Conservation (phyloP, 35 echinoderm and acorn worm genomes). For the Stichopus chloronotus region DNA sequence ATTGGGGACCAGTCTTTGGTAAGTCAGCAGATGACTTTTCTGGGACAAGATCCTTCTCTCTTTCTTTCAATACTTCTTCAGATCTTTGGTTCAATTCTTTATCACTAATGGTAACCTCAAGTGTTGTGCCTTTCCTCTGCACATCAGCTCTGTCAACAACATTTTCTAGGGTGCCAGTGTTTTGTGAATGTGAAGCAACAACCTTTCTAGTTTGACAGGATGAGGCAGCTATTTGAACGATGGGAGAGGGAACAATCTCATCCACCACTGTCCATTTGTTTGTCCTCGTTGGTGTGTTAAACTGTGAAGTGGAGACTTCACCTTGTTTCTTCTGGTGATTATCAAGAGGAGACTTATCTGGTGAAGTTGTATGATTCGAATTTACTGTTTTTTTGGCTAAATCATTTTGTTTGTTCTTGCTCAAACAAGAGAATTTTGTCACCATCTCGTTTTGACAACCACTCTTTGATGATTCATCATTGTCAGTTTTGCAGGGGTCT, state of each 20-base stretch:
- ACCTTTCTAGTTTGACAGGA: too few relatives aligned
- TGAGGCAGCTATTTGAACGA: too few relatives aligned
- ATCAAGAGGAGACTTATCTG: neutral
- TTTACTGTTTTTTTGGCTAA: neutral
- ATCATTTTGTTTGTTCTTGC: neutral
- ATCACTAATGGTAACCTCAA: too few relatives aligned
- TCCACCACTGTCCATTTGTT: conserved; percentile 18
- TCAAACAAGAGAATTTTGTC: neutral
- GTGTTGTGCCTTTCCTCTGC: too few relatives aligned
- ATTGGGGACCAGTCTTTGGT: too few relatives aligned
- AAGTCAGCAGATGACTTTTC: neutral
- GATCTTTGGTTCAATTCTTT: neutral
- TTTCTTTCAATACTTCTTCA: neutral
- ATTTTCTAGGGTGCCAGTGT: too few relatives aligned
- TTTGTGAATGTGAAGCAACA: too few relatives aligned
- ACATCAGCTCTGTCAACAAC: too few relatives aligned
- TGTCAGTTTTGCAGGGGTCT: neutral
- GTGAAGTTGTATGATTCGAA: neutral
- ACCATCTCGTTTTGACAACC: neutral
- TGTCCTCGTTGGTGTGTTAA: neutral
- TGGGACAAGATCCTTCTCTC: neutral
- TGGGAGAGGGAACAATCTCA: neutral
- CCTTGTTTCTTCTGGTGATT: neutral
- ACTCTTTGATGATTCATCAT: neutral
- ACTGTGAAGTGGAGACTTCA: neutral